phyloP scores from a whole-genome alignment of 2,113 vertebrate species.

The Tautogolabrus adspersus region DNA sequence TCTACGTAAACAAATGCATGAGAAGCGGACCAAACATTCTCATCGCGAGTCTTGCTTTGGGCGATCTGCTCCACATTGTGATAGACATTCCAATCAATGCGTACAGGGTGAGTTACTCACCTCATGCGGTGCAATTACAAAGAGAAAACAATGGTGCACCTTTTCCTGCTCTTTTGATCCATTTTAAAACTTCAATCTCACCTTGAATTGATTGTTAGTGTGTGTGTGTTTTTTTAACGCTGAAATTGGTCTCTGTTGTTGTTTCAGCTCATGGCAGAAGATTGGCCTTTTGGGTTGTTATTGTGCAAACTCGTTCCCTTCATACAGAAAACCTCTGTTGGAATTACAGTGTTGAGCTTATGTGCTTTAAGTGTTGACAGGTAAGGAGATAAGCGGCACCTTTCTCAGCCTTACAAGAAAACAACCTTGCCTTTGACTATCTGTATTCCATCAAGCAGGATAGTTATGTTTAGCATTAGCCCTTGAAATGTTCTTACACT shows the following conservation, averaged over 20 bases:
- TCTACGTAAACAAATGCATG: conserved; percentile 93
- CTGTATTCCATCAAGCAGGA: conserved; percentile 56
- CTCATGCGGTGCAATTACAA: conserved; percentile 23
- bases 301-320: conserved; percentile 96
- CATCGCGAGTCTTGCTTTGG: conserved; percentile 91
- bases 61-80: conserved; percentile 91
- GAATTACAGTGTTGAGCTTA: conserved; percentile 93
- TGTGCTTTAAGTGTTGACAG: conserved; percentile 95
- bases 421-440: conserved; percentile 35
- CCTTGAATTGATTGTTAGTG: conserved; percentile 33
- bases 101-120: conserved; percentile 87
- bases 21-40: conserved; percentile 91
- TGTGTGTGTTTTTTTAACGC: background rate
- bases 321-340: conserved; percentile 93
- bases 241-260: conserved; percentile 50
- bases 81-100: conserved; percentile 92
- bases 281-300: conserved; percentile 92
- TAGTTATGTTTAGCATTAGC: conserved; percentile 63
- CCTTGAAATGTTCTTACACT: conserved; percentile 63
- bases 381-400: conserved; percentile 79
- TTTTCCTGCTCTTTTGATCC: conserved; percentile 7
- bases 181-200: conserved; percentile 32
- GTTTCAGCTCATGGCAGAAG: conserved; percentile 89
- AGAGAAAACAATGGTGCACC: conserved; percentile 25
- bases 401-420: conserved; percentile 40